Conservation (phyloP, 1,140 invertebrate genomes). For the Drosophila tani region DNA sequence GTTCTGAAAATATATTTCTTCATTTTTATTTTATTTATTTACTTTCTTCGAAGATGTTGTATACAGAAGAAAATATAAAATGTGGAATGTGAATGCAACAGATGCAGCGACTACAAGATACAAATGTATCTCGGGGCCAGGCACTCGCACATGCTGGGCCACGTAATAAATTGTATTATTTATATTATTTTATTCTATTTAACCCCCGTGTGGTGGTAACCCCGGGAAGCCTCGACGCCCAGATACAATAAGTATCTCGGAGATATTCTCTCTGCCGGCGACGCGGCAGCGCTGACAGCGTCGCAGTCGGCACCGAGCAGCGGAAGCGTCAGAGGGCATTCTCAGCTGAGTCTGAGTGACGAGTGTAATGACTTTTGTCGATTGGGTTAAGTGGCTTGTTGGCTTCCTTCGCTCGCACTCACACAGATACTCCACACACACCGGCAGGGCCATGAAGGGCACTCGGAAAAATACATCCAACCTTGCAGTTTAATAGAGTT, state of each 20-base stretch:
- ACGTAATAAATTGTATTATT: slow-evolving; percentile 80
- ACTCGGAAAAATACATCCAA: not conserved
- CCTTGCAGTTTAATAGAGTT: not conserved
- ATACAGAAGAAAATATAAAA: slow-evolving; percentile 57
- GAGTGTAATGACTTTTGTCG: slow-evolving; percentile 83
- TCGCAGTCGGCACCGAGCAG: slow-evolving; percentile 42
- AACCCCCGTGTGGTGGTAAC: slow-evolving; percentile 11
- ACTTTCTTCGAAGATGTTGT: slow-evolving; percentile 58
- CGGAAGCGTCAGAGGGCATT: slow-evolving; percentile 70
- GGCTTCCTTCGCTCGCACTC: slow-evolving; percentile 70
- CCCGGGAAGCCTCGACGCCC: slow-evolving; percentile 7
- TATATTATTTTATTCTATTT: slow-evolving; percentile 75
- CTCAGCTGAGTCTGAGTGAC: slow-evolving; percentile 62
- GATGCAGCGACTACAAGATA: slow-evolving; percentile 35
- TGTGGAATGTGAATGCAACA: slow-evolving; percentile 63
- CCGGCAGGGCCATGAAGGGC: slow-evolving; percentile 40
- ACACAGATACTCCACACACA: slow-evolving; percentile 44
- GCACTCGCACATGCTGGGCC: slow-evolving; percentile 45
- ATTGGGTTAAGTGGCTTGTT: slow-evolving; percentile 83
- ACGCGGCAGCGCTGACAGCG: not conserved
- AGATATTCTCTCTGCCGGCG: slow-evolving; percentile 19
- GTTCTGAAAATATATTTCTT: slow-evolving; percentile 67
- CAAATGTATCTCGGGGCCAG: slow-evolving; percentile 21
- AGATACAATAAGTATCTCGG: slow-evolving; percentile 39
- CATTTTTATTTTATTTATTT: slow-evolving; percentile 82